Evolutionary conservation across 1,140 invertebrate species (phyloP).

Genomic region (Drosophila obscura): DNA sequence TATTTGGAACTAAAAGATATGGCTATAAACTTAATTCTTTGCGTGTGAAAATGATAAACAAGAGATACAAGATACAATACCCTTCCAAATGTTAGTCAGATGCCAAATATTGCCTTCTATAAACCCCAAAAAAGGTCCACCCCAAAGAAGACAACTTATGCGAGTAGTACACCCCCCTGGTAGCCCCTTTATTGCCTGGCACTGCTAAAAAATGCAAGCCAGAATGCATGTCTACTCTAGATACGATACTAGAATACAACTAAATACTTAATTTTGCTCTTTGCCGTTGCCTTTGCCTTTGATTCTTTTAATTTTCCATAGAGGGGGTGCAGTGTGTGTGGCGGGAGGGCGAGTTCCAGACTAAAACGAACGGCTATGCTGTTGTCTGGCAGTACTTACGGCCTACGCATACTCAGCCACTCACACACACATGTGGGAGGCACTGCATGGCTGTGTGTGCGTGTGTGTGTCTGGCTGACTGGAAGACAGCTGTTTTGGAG

Average conservation of each 20-base stretch:
- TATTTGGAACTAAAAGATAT: too few relatives aligned
- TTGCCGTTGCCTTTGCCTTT: slow-evolving; percentile 78
- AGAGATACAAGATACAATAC: too few relatives aligned
- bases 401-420: slow-evolving; percentile 59
- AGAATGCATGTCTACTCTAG: slow-evolving; percentile 68
- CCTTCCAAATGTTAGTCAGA: too few relatives aligned
- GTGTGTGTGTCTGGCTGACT: slow-evolving; percentile 44
- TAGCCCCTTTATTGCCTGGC: slow-evolving; percentile 4
- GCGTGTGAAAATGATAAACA: too few relatives aligned
- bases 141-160: slow-evolving; percentile 25
- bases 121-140: slow-evolving; percentile 26
- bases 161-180: neutral
- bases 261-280: slow-evolving; percentile 80
- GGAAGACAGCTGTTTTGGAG: slow-evolving; percentile 75
- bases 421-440: slow-evolving; percentile 12
- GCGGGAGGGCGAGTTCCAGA: slow-evolving; percentile 5
- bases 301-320: slow-evolving; percentile 81
- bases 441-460: slow-evolving; percentile 4
- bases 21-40: too few relatives aligned
- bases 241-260: slow-evolving; percentile 66
- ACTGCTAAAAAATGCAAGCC: slow-evolving; percentile 50
- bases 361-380: slow-evolving; percentile 34
- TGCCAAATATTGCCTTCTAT: too few relatives aligned
- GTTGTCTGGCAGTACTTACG: slow-evolving; percentile 69
- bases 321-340: slow-evolving; percentile 5